Percentiles rank a stretch among this genome's conserved stretches.
These are phyloP conservation scores for Aphrocallistes beatrix DNA, from an alignment of 37 sponge, comb jelly and placozoan genomes.

Conservation along the genomic window DNA sequence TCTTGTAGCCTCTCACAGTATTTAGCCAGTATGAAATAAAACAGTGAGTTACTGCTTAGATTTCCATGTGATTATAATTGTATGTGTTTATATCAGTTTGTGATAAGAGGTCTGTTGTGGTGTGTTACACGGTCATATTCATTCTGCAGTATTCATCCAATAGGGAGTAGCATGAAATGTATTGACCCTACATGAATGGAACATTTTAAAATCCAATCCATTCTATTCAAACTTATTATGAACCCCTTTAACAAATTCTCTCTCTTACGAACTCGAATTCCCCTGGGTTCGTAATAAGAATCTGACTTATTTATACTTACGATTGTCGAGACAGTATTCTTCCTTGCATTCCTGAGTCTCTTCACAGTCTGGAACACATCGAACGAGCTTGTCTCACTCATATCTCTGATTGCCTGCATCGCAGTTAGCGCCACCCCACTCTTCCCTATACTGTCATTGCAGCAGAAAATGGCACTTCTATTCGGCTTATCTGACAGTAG, in stretches of 20 bases:
- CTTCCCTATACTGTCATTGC: conserved; percentile 11
- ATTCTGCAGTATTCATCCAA: conserved; percentile 3
- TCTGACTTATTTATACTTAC: background rate
- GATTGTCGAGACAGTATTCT: background rate
- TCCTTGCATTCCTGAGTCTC: background rate
- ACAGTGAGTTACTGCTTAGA: conserved; percentile 7
- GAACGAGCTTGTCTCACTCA: background rate
- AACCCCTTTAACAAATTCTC: too few species aligned
- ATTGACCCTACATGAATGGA: background rate
- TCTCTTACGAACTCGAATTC: too few species aligned
- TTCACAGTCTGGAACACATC: background rate
- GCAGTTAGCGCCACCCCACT: background rate
- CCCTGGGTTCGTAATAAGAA: too few species aligned
- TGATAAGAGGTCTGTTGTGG: too few species aligned
- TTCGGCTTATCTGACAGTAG: background rate
- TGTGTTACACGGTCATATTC: conserved; percentile 7
- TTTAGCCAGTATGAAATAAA: conserved; percentile 6
- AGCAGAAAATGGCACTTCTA: background rate
- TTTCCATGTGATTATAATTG: too few species aligned
- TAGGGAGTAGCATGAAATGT: background rate
- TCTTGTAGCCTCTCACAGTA: conserved; percentile 2
- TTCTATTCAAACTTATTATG: too few species aligned
- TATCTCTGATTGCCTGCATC: background rate
- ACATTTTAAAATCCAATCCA: too few species aligned
- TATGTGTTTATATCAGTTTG: too few species aligned